Evolutionary conservation across 1,140 invertebrate genomes (phyloP).

Genomic region (Drosophila arizonae): DNA sequence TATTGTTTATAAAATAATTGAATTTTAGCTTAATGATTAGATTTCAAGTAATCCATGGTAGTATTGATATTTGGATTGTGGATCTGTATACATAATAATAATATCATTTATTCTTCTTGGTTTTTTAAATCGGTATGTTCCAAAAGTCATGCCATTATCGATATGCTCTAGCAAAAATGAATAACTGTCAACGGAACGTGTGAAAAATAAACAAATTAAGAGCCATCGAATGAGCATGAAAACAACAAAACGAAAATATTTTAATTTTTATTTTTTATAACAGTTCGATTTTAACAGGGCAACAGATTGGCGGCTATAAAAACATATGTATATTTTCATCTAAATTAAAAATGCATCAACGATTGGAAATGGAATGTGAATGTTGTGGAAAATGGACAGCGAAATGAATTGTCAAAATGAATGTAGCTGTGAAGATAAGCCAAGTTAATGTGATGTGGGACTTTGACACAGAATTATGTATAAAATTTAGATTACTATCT

Average conservation of each 20-base stretch:
- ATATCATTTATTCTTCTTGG: no score
- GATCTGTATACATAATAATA: no score
- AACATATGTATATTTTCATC: conserved; percentile 5
- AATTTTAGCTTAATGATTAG: no score
- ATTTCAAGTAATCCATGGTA: no score
- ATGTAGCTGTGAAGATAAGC: neutral
- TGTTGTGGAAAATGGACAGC: neutral
- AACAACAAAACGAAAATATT: conserved; percentile 28
- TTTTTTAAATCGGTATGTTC: neutral
- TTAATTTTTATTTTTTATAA: neutral
- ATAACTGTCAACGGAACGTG: neutral
- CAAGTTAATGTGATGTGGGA: neutral
- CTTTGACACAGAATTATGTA: neutral
- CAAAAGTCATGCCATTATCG: neutral
- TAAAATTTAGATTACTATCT: neutral
- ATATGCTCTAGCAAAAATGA: neutral
- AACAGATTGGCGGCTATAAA: conserved; percentile 49
- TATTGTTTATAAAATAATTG: no score
- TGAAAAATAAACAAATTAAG: conserved; percentile 14
- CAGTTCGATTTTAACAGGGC: neutral
- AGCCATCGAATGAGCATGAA: conserved; percentile 57
- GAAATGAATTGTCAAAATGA: neutral
- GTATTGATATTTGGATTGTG: no score
- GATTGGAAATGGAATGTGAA: conserved; percentile 38
- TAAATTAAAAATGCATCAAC: conserved; percentile 55